Evolutionary conservation across 2,888 invertebrate genomes (phyloP).

Genomic region (Leucoptera coffeella): DNA sequence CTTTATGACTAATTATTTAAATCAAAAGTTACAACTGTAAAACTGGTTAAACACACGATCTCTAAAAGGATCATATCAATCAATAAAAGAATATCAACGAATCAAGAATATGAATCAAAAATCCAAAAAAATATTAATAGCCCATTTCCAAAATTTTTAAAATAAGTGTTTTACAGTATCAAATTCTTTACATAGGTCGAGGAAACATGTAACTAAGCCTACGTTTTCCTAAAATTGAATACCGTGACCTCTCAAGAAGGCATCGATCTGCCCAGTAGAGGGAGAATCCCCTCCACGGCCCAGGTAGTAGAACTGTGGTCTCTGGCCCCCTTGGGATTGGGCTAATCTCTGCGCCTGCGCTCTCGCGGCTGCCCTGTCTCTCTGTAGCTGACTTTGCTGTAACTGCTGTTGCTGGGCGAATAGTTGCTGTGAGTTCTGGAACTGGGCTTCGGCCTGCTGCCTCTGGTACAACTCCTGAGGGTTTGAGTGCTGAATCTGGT

Average conservation of each 20-base stretch:
- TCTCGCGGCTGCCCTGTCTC: slow-evolving; percentile 49
- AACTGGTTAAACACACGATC: no score
- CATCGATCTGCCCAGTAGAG: slow-evolving; percentile 70
- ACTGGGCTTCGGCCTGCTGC: slow-evolving; percentile 54
- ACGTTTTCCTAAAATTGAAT: slow-evolving; percentile 50
- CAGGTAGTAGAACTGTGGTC: slow-evolving; percentile 54
- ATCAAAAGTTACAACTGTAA: no score
- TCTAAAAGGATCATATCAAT: no score
- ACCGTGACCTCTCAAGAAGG: slow-evolving; percentile 69
- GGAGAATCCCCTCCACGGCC: slow-evolving; percentile 34
- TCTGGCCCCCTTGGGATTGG: slow-evolving; percentile 30
- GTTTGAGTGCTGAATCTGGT: slow-evolving; percentile 29
- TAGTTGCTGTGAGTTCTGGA: slow-evolving; percentile 59
- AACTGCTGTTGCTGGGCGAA: slow-evolving; percentile 63
- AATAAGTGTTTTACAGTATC: no score
- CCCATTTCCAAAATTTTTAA: no score
- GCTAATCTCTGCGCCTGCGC: slow-evolving; percentile 38
- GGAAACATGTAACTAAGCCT: slow-evolving; percentile 9
- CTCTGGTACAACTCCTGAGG: slow-evolving; percentile 52
- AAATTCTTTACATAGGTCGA: background rate
- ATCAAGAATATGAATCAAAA: no score
- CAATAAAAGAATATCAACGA: no score
- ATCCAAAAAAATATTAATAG: no score
- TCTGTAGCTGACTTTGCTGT: slow-evolving; percentile 60
- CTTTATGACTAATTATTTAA: no score